These are phyloP conservation scores for Passerculus sandwichensis DNA, from an alignment of 2,797 vertebrate genomes.

Conservation along the genomic window DNA sequence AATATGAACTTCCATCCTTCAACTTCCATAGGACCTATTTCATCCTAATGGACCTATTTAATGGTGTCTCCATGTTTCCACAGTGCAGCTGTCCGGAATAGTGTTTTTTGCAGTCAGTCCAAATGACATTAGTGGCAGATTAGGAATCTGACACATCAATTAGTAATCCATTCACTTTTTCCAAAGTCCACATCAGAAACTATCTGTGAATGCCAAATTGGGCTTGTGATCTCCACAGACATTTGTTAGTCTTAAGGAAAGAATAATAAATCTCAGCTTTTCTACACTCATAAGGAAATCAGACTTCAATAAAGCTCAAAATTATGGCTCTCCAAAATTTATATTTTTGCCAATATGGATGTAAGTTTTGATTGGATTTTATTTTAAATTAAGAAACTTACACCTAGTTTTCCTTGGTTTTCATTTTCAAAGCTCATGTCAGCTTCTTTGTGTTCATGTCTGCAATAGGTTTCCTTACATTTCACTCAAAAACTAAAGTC, in stretches of 20 bases:
- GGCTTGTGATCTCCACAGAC: constrained; percentile 37
- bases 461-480: neutral
- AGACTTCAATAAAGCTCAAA: neutral
- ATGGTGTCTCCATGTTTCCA: constrained; percentile 27
- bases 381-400: neutral
- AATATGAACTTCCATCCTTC: neutral
- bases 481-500: neutral
- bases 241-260: constrained; percentile 45
- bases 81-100: constrained; percentile 16
- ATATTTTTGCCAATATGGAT: neutral
- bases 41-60: neutral
- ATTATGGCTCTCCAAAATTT: neutral
- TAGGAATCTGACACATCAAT: constrained; percentile 55
- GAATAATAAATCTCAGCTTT: constrained; percentile 26
- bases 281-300: neutral
- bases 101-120: constrained; percentile 42
- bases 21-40: neutral
- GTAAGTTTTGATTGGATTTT: neutral
- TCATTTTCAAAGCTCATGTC: neutral
- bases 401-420: neutral
- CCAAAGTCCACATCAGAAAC: constrained; percentile 57
- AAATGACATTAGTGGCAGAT: constrained; percentile 52
- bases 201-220: constrained; percentile 41
- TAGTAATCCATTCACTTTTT: constrained; percentile 62
- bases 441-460: neutral